These are phyloP conservation scores for Diplodus puntazzo DNA, from an alignment of 2,797 vertebrate genomes.

Conservation along the genomic window DNA sequence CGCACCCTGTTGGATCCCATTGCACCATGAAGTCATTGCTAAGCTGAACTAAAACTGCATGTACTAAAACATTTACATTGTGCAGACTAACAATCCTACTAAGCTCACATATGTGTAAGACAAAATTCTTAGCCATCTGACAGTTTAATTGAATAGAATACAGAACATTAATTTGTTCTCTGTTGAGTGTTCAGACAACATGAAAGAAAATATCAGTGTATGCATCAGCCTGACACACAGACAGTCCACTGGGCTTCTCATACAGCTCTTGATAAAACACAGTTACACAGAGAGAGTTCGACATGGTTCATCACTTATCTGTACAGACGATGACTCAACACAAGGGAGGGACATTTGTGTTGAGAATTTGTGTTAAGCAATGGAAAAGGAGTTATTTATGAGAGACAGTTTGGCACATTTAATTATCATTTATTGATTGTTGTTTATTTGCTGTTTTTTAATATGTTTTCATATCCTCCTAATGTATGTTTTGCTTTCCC, in stretches of 20 bases:
- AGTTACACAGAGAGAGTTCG: background rate
- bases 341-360: background rate
- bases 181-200: background rate
- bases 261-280: background rate
- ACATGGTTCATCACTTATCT: background rate
- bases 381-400: background rate
- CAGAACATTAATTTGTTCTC: background rate
- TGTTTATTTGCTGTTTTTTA: background rate
- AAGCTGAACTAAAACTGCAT: background rate
- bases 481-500: background rate
- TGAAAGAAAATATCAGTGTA: background rate
- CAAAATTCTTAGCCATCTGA: background rate
- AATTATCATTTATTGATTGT: background rate
- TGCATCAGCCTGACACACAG: background rate
- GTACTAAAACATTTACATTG: background rate
- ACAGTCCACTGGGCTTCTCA: background rate
- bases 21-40: background rate
- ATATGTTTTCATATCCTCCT: background rate
- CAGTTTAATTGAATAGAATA: background rate
- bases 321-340: background rate
- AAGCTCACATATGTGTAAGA: background rate
- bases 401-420: background rate
- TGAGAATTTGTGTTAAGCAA: background rate
- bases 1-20: background rate
- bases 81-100: background rate